Evolutionary conservation across 2,797 vertebrate species (phyloP).

Genomic region (Scomberomorus guttatus): DNA sequence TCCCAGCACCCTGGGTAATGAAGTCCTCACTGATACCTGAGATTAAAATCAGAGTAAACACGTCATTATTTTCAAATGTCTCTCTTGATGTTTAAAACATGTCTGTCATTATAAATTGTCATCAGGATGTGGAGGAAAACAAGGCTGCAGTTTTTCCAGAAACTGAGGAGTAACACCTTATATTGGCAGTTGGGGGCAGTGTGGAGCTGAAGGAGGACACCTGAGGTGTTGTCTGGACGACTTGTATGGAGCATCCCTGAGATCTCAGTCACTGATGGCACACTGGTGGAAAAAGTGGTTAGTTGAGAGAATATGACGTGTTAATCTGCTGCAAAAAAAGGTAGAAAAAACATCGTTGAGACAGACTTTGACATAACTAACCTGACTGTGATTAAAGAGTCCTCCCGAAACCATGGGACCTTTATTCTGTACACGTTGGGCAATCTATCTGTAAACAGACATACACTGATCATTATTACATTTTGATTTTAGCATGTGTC

Average conservation of each 20-base stretch:
- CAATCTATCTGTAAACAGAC: constrained; percentile 85
- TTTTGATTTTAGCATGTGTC: background rate
- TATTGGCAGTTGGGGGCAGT: constrained; percentile 95
- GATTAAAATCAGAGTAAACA: constrained; percentile 12
- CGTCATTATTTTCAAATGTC: background rate
- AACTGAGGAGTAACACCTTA: constrained; percentile 84
- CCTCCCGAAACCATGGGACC: constrained; percentile 95
- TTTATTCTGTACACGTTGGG: constrained; percentile 91
- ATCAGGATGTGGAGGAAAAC: background rate
- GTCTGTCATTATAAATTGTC: background rate
- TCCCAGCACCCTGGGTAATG: constrained; percentile 92
- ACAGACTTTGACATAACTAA: constrained; percentile 54
- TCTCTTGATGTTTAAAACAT: background rate
- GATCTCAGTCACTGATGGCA: constrained; percentile 90
- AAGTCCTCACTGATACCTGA: constrained; percentile 92
- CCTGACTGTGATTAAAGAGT: constrained; percentile 90
- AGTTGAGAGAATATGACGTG: background rate
- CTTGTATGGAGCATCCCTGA: constrained; percentile 93
- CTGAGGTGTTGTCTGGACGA: constrained; percentile 87
- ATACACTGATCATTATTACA: background rate
- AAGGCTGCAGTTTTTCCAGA: background rate
- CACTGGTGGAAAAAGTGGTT: constrained; percentile 76
- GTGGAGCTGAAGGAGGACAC: constrained; percentile 89
- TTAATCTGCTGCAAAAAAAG: no score
- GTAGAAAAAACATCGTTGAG: no score